A percentile compares a stretch with the other conserved stretches of the same genome.
Evolutionary conservation across 2,888 invertebrate genomes (phyloP).

Genomic region (Venusia cambrica): DNA sequence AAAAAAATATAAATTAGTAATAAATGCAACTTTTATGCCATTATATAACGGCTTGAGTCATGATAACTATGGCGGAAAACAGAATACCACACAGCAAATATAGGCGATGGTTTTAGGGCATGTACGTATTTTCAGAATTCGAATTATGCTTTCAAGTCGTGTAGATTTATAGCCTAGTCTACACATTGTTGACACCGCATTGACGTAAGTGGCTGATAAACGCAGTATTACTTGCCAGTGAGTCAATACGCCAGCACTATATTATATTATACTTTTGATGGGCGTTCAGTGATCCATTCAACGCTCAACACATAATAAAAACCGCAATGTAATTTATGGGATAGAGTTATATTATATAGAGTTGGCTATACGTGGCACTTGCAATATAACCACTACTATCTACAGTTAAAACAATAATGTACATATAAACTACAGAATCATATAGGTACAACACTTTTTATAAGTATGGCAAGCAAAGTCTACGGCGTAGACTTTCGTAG

Average conservation of each 20-base stretch:
- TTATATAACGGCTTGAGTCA: no score
- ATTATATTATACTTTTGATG: no score
- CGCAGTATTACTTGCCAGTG: constrained; percentile 35
- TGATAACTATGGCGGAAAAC: constrained; percentile 11
- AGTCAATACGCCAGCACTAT: constrained; percentile 30
- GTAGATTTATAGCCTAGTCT: constrained; percentile 15
- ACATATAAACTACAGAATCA: no score
- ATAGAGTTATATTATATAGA: no score
- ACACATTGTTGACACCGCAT: constrained; percentile 25
- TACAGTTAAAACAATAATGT: no score
- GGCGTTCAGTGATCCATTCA: constrained; percentile 21
- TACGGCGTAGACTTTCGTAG: no score
- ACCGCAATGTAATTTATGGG: constrained; percentile 4
- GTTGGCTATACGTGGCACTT: constrained; percentile 4
- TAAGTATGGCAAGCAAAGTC: no score
- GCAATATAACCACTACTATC: neutral
- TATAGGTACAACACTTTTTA: no score
- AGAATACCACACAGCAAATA: constrained; percentile 2
- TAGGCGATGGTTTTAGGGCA: constrained; percentile 10
- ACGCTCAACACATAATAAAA: constrained; percentile 3
- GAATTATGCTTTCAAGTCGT: constrained; percentile 20
- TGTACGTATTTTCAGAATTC: constrained; percentile 15
- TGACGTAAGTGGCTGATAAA: constrained; percentile 38
- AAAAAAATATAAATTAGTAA: no score
- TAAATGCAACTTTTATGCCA: no score